Evolutionary conservation across 1,140 invertebrate genomes (phyloP), one percentile per base, ranked within the genome.

Genomic region (Drosophila ogumai): DNA sequence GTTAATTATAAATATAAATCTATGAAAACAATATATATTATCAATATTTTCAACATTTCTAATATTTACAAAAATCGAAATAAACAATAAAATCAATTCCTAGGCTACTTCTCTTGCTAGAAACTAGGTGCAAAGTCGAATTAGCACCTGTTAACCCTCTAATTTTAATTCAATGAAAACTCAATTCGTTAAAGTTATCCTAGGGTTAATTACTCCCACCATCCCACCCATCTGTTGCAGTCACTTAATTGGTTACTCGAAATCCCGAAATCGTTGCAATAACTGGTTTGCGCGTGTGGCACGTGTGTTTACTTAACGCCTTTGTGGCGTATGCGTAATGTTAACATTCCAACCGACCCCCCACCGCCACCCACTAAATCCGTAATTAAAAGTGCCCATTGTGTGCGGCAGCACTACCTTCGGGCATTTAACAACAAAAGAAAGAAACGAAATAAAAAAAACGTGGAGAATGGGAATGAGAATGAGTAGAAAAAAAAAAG

Each of bases 361-460:
- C 28, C 3, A 10, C 34, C 19, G 4, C 44, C 43, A 6, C 12
- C 32, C 38, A 43, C 56, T 46, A 66, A 67, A 63, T 67, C 57
- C 67, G 52, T 69, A 73, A 73, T 68, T 68, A 68, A 72, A 69
- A 50, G 52, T 57, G 34, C 28, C 63, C 65, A 68, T 68, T 69
- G 60, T 69, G 60, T 55, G 52, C 52, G 34, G 19, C 60, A 54
- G 19, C 41, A 47, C 34, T 64, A 32, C 49, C 60, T 36, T 64
- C 31, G 40, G 40, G 59, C 60, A 31, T 28, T 65, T 36, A 31
- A 52, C 44, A 52, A 52, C 13, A 47, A 47, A 47, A 47, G 22
- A 47, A 47, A 47, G 22, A 10, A 50, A 17, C 25, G 25, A 50
- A 31, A 54, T 25, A 6, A 13, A 19, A 25, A 34, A 54, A 36